Evolutionary conservation across 2,797 vertebrate genomes (phyloP).

Genomic region (Triplophysa yarkandensis): DNA sequence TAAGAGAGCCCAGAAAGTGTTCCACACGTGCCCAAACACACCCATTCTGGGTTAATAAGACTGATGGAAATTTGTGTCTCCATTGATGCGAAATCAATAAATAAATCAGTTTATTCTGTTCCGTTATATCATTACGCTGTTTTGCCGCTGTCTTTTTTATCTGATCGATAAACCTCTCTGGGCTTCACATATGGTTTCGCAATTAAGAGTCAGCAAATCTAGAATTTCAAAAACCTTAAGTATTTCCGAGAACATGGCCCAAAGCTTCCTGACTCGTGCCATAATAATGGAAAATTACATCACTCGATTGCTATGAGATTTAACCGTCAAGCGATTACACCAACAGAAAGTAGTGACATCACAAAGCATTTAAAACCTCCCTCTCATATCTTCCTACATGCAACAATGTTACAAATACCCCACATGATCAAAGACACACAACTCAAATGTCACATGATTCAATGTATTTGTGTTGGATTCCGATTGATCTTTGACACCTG

Average conservation of each 20-base stretch:
- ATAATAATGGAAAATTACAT: constrained; percentile 34
- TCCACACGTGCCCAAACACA: not conserved
- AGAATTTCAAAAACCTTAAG: constrained; percentile 33
- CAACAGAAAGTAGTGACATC: constrained; percentile 12
- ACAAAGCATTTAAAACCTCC: not conserved
- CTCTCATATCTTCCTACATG: not conserved
- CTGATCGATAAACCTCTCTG: constrained; percentile 31
- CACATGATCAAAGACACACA: not conserved
- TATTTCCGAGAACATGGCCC: constrained; percentile 30
- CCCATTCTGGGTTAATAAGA: constrained; percentile 4
- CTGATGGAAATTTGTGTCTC: constrained; percentile 31
- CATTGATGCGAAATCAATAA: constrained; percentile 27
- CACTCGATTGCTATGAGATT: constrained; percentile 15
- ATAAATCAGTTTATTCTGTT: constrained; percentile 39
- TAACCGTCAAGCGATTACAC: constrained; percentile 14
- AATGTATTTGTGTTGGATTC: constrained; percentile 2
- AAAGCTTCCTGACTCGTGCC: constrained; percentile 11
- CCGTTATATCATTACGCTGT: constrained; percentile 23
- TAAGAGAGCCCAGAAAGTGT: constrained; percentile 47
- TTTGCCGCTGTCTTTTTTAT: constrained; percentile 23
- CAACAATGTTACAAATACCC: not conserved
- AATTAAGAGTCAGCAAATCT: constrained; percentile 30
- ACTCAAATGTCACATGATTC: not conserved
- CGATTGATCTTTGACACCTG: constrained; percentile 28
- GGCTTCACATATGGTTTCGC: constrained; percentile 13